phyloP scores from a whole-genome alignment of 2,113 vertebrate species.

The Tachysurus vachellii region DNA sequence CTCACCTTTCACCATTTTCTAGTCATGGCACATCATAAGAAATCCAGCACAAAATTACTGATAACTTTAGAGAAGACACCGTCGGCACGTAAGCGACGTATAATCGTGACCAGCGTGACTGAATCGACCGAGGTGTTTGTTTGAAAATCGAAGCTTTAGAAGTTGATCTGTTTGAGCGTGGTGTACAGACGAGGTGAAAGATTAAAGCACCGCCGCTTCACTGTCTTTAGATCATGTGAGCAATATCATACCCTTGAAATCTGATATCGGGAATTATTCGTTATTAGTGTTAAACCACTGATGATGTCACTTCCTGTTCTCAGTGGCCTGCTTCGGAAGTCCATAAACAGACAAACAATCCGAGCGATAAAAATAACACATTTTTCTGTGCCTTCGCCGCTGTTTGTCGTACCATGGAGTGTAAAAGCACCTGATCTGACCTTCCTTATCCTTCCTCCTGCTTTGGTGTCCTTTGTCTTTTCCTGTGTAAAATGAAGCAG shows the following conservation, averaged over 20 bases:
- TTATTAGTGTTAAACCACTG: background rate
- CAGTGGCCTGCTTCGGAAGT: background rate
- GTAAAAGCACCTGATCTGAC: background rate
- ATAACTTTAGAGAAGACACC: background rate
- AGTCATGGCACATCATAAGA: background rate
- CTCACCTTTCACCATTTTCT: too few species aligned
- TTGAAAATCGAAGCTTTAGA: too few species aligned
- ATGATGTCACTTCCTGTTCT: background rate
- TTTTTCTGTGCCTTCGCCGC: too few species aligned
- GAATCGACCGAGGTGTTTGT: background rate
- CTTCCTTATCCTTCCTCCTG: slow-evolving; percentile 15
- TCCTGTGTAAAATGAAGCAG: background rate
- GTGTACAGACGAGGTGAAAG: background rate
- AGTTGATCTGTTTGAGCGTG: background rate
- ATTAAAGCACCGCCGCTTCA: background rate
- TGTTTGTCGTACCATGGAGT: background rate
- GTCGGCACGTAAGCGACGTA: too few species aligned
- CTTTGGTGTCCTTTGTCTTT: slow-evolving; percentile 15
- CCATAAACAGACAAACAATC: too few species aligned
- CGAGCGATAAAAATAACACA: too few species aligned
- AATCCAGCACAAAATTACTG: background rate
- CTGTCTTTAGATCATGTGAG: background rate
- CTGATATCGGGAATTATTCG: background rate
- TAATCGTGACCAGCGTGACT: background rate
- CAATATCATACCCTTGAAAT: background rate